Evolutionary conservation across 2,113 vertebrate species (phyloP), one percentile per base, ranked within the genome.

Genomic region (Oryzias celebensis): DNA sequence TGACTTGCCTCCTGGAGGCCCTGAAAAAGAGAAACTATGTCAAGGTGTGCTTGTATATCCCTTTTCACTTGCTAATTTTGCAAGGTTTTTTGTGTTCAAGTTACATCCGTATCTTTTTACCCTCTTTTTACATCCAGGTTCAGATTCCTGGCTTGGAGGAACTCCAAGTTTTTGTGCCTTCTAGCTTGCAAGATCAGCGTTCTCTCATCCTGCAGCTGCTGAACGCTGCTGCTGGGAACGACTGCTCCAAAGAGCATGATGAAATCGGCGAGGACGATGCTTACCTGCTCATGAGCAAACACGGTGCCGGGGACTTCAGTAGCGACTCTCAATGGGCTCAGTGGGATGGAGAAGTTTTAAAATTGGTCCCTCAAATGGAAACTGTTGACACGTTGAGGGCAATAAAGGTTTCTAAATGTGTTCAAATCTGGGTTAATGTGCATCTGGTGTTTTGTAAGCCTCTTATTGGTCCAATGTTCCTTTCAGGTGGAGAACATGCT

Each of bases 221-320:
- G 46, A 96, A 95, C 12, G 94, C 96, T 0, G 95, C 96, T 5
- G 95, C 95, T 1, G 97, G 97, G 13, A 97, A 98, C 74, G 96
- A 97, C 86, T 98, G 96, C 83, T 96, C 96, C 1, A 96, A 96
- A 77, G 96, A 98, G 57, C 93, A 92, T 0, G 96, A 98, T 5
- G 96, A 98, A 0, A 78, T 94, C 1, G 65, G 87, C 0, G 90
- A 95, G 3, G 88, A 95, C 0, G 96, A 98, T 12, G 90, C 93
- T 31, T 95, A 94, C 54, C 91, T 99, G 43, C 92, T 99, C 0
- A 94, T 99, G 85, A 96, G 93, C 83, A 99, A 98, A 62, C 93
- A 92, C 6, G 76, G 90, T 16, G 90, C 91, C 3, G 90, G 88
- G 22, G 87, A 91, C 20, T 72, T 64, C 5, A 81, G 82, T 0